A percentile compares a stretch with the other conserved stretches of the same genome.
Evolutionary conservation across 2,113 vertebrate species (phyloP).

Genomic region (Brachypteracias leptosomus): DNA sequence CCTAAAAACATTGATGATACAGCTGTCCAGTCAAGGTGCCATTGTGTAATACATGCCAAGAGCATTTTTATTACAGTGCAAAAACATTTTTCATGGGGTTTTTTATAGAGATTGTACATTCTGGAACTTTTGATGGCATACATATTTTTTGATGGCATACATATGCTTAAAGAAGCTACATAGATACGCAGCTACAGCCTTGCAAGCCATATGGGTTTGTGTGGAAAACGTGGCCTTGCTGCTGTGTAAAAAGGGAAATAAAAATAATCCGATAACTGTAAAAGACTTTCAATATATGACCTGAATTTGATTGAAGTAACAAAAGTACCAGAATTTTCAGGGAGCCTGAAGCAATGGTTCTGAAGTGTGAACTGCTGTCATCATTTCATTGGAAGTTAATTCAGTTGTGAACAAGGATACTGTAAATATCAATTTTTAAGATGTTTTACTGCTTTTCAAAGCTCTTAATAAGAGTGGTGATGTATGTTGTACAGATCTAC

Average conservation of each 20-base stretch:
- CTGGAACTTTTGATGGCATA: not conserved
- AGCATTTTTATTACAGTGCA: not conserved
- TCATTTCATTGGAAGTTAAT: not conserved
- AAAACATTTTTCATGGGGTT: not conserved
- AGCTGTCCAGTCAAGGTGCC: not conserved
- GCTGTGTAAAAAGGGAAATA: not conserved
- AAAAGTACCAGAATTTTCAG: not conserved
- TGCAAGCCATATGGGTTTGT: not conserved
- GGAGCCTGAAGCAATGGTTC: not conserved
- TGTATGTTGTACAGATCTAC: not conserved
- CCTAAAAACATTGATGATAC: not conserved
- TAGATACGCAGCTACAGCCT: not conserved
- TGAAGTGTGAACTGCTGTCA: not conserved
- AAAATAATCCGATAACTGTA: not conserved
- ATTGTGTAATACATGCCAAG: not conserved
- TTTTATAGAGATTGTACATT: not conserved
- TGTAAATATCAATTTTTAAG: not conserved
- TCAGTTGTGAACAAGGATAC: not conserved
- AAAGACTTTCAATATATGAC: constrained; percentile 1
- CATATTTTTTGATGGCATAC: not conserved
- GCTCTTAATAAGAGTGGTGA: not conserved
- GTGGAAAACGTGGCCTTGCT: not conserved
- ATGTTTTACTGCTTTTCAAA: not conserved
- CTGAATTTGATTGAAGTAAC: not conserved
- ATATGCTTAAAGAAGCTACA: not conserved